Percentiles rank a stretch among this genome's conserved stretches.
Evolutionary conservation across 2,888 invertebrate species (phyloP).

Genomic region (Cantharis flavilabris): DNA sequence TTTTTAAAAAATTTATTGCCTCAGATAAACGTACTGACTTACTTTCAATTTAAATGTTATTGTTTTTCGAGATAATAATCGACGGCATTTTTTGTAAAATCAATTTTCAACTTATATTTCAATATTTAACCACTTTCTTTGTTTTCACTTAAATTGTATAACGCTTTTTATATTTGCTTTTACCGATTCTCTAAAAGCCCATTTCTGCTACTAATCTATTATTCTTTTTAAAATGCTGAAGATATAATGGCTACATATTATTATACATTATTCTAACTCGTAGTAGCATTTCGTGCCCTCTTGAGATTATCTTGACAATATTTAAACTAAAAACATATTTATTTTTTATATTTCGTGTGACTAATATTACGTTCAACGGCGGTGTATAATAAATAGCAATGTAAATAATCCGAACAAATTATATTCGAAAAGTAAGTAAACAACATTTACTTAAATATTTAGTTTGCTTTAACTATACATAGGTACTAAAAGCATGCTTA

Average conservation of each 20-base stretch:
- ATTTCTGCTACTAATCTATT: background rate
- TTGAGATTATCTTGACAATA: background rate
- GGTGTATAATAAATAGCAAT: background rate
- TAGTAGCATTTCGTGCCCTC: background rate
- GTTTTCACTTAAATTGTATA: background rate
- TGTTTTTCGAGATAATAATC: background rate
- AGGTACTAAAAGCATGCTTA: conserved; percentile 10
- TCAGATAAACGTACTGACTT: too few species aligned
- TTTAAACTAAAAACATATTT: background rate
- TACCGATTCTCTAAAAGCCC: background rate
- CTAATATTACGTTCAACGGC: background rate
- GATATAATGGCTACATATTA: background rate
- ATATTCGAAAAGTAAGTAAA: background rate
- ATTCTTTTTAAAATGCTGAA: background rate
- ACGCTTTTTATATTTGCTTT: background rate
- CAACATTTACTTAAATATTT: background rate
- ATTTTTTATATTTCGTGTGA: background rate
- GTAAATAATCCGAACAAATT: background rate
- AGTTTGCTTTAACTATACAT: background rate
- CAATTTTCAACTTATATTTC: background rate
- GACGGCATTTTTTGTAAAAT: background rate
- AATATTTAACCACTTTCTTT: background rate
- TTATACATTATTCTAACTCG: too few species aligned
- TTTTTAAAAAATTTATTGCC: background rate
- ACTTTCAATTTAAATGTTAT: background rate